Evolutionary conservation across 2,888 invertebrate genomes (phyloP).

Genomic region (Eilema depressum): DNA sequence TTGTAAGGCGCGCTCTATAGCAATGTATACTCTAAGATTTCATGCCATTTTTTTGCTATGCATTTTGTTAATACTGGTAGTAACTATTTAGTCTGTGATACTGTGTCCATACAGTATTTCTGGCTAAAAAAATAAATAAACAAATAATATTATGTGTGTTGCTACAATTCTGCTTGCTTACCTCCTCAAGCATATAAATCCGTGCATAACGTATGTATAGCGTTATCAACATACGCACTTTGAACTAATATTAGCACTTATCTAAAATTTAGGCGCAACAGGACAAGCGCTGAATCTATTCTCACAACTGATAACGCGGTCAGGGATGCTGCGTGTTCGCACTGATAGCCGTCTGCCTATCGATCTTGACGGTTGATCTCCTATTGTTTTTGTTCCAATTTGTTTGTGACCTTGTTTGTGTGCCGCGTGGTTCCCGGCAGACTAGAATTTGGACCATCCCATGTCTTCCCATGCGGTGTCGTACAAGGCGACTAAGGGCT

Average conservation of each 20-base stretch:
- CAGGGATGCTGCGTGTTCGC: constrained; percentile 9
- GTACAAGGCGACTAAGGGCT: too few species aligned
- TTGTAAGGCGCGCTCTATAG: too few species aligned
- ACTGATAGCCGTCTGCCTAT: constrained; percentile 1
- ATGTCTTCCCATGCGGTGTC: too few species aligned
- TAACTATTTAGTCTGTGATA: too few species aligned
- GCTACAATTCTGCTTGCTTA: not conserved
- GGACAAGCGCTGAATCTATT: not conserved
- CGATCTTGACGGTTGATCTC: constrained; percentile 11
- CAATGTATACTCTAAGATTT: too few species aligned
- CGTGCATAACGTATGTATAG: not conserved
- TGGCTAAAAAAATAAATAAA: too few species aligned
- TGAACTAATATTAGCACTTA: constrained; percentile 1
- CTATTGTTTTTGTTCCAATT: constrained; percentile 8
- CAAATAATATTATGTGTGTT: too few species aligned
- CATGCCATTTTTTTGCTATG: too few species aligned
- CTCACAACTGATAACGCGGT: not conserved
- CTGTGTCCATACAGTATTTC: too few species aligned
- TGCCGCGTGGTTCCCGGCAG: too few species aligned
- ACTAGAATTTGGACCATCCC: too few species aligned
- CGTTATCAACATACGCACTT: constrained; percentile 3
- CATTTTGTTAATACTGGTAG: too few species aligned
- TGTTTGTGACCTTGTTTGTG: not conserved
- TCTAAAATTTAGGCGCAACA: constrained; percentile 8
- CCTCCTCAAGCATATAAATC: not conserved